Conservation (phyloP, 2,113 vertebrate species). For the Scartelaos histophorus region DNA sequence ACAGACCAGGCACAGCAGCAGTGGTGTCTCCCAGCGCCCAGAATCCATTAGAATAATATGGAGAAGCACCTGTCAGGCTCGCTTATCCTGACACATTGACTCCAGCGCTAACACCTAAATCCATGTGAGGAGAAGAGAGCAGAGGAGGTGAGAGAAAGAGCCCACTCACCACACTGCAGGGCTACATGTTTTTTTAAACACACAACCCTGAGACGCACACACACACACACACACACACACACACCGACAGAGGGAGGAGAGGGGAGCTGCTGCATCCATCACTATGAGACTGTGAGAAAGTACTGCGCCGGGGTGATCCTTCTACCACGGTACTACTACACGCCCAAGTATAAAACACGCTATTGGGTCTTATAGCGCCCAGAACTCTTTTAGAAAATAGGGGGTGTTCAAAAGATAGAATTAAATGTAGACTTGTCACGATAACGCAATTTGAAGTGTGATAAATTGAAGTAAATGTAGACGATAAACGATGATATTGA, state of each 20-base stretch:
- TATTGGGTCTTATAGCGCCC: background rate
- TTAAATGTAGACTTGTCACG: too few relatives aligned
- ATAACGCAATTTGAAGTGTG: too few relatives aligned
- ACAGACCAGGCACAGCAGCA: slow-evolving; percentile 6
- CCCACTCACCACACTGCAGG: slow-evolving; percentile 56
- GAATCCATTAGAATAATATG: slow-evolving; percentile 72
- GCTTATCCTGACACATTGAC: slow-evolving; percentile 61
- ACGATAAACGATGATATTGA: too few relatives aligned
- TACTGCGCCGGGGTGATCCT: slow-evolving; percentile 23
- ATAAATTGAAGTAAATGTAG: too few relatives aligned
- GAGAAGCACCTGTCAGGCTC: slow-evolving; percentile 68
- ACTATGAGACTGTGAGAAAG: slow-evolving; percentile 25
- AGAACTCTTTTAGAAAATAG: background rate
- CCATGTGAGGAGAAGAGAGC: slow-evolving; percentile 29
- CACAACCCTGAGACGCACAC: slow-evolving; percentile 61
- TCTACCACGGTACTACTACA: background rate
- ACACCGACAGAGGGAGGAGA: slow-evolving; percentile 47
- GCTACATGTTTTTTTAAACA: slow-evolving; percentile 53
- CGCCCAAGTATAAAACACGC: slow-evolving; percentile 9
- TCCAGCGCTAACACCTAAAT: slow-evolving; percentile 59
- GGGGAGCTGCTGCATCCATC: slow-evolving; percentile 46
- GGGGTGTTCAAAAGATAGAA: background rate
- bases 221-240: too few relatives aligned
- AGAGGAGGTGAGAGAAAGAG: slow-evolving; percentile 25
- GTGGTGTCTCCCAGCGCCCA: slow-evolving; percentile 37